A percentile compares a stretch with the other conserved stretches of the same genome.
phyloP scores from a whole-genome alignment of 2,797 vertebrate genomes.

The Peromyscus aztecus region DNA sequence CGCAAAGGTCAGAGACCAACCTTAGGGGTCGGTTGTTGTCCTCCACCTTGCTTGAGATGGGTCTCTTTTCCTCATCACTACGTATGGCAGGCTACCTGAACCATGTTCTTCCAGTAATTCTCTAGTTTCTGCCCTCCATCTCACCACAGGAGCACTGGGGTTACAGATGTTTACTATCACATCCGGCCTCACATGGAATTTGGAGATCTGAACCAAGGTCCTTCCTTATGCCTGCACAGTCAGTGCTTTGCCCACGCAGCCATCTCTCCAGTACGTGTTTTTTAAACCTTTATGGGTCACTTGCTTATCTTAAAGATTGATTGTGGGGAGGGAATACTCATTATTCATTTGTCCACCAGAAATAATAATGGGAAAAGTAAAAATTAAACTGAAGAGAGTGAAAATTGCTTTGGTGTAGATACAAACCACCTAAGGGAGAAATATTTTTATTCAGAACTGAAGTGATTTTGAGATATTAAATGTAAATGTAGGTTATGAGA shows the following conservation, averaged over 20 bases:
- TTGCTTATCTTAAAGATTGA: constrained; percentile 46
- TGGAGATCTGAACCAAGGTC: background rate
- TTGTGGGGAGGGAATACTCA: background rate
- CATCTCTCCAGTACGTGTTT: background rate
- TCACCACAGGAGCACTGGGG: background rate
- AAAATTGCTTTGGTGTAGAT: background rate
- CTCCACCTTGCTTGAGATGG: background rate
- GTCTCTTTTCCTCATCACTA: background rate
- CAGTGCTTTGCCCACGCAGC: background rate
- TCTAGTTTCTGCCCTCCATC: background rate
- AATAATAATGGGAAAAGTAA: background rate
- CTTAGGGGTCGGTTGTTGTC: background rate
- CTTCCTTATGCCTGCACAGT: background rate
- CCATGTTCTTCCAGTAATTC: background rate
- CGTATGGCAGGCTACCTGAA: too few relatives aligned
- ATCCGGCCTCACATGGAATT: background rate
- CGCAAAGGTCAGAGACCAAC: background rate
- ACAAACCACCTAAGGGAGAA: background rate
- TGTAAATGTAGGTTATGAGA: constrained; percentile 40
- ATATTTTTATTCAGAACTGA: constrained; percentile 57
- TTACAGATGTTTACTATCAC: background rate
- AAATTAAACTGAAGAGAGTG: constrained; percentile 41
- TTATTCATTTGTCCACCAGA: constrained; percentile 46
- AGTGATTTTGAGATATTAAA: constrained; percentile 46
- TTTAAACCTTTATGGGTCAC: background rate